These are phyloP conservation scores for Octonoba sinensis DNA, from an alignment of 2,888 invertebrate genomes.

Conservation along the genomic window DNA sequence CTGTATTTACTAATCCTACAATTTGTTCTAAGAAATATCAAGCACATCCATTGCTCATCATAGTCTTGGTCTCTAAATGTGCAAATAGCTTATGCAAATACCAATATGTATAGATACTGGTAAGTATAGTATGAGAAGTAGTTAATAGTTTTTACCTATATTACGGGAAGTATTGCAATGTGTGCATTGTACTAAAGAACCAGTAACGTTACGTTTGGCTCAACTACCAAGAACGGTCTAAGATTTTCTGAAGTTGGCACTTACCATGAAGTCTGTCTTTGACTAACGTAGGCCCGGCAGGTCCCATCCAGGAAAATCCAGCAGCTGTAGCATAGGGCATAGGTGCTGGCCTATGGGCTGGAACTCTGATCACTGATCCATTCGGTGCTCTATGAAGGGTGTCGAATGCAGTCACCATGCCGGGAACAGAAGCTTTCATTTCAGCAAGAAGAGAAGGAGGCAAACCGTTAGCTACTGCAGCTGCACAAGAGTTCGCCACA, in stretches of 20 bases:
- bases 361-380: constrained; percentile 71
- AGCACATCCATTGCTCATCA: no score
- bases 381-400: constrained; percentile 65
- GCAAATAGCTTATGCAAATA: no score
- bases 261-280: constrained; percentile 86
- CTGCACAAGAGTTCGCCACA: constrained; percentile 44
- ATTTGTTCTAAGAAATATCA: no score
- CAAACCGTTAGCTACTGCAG: constrained; percentile 45
- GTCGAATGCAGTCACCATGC: constrained; percentile 53
- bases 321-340: constrained; percentile 61
- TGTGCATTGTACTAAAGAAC: no score
- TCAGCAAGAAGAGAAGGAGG: constrained; percentile 52
- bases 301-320: constrained; percentile 66
- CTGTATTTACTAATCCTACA: no score
- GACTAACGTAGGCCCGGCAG: constrained; percentile 74
- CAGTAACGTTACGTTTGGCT: no score
- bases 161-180: no score
- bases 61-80: no score
- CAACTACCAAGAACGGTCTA: no score
- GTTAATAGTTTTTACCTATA: no score
- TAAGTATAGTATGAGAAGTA: no score
- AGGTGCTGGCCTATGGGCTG: constrained; percentile 78
- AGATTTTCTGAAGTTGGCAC: constrained; percentile 67
- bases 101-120: no score
- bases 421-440: constrained; percentile 55